A percentile compares a stretch with the other conserved stretches of the same genome.
Evolutionary conservation across 2,113 vertebrate species (phyloP).

Genomic region (Mionectes macconnelli): DNA sequence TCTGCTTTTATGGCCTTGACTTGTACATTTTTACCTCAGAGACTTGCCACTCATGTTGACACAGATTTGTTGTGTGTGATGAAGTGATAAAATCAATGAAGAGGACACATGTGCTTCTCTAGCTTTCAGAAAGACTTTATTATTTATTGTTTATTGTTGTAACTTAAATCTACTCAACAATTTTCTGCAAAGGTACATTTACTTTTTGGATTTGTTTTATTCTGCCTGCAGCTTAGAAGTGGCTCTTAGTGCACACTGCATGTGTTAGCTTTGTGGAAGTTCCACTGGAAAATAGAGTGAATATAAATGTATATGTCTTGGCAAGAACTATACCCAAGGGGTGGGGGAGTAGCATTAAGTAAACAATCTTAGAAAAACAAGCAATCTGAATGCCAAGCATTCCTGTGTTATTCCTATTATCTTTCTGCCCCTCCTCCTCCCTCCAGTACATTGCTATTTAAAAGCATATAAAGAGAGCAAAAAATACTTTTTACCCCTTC

Average conservation of each 20-base stretch:
- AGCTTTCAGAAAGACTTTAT: conserved; percentile 55
- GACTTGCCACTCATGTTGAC: conserved; percentile 75
- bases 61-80: conserved; percentile 74
- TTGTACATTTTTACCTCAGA: conserved; percentile 64
- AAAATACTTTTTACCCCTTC: neutral
- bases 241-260: conserved; percentile 11
- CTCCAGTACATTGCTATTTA: neutral
- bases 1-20: conserved; percentile 72
- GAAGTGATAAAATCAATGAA: conserved; percentile 77
- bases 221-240: conserved; percentile 19
- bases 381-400: neutral
- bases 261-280: neutral
- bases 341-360: neutral
- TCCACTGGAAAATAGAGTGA: conserved; percentile 28
- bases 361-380: conserved; percentile 36
- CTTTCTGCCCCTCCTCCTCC: neutral
- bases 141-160: conserved; percentile 67
- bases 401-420: neutral
- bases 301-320: conserved; percentile 17
- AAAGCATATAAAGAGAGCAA: neutral
- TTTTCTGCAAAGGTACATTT: conserved; percentile 55
- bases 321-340: neutral
- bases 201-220: conserved; percentile 63
- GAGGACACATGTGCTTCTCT: conserved; percentile 44
- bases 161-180: conserved; percentile 57